phyloP scores from a whole-genome alignment of 53 echinoderm and acorn worm species.

The Arbacia lixula region DNA sequence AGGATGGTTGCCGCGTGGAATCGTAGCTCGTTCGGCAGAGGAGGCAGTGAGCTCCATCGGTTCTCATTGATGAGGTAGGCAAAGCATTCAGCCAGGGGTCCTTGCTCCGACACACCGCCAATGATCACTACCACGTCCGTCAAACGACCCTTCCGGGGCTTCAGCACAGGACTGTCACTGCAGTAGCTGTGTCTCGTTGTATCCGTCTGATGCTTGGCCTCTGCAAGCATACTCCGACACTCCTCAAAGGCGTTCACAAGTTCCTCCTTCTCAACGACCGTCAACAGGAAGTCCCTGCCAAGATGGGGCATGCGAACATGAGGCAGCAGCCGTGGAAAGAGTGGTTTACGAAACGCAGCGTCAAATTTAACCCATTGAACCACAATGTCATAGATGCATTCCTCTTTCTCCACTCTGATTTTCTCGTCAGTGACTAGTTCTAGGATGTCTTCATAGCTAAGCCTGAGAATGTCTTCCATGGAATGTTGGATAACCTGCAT shows the following conservation, averaged over 20 bases:
- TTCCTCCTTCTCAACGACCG: slow-evolving; percentile 88
- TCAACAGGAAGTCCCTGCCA: slow-evolving; percentile 80
- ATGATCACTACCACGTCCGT: slow-evolving; percentile 97
- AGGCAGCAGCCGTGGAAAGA: slow-evolving; percentile 75
- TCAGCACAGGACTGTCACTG: slow-evolving; percentile 97
- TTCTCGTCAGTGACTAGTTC: slow-evolving; percentile 94
- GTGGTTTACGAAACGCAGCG: slow-evolving; percentile 56
- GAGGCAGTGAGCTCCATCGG: slow-evolving; percentile 90
- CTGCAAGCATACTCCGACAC: slow-evolving; percentile 76
- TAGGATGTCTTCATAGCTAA: slow-evolving; percentile 77
- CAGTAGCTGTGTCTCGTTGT: slow-evolving; percentile 95
- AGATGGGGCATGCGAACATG: slow-evolving; percentile 93
- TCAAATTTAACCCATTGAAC: slow-evolving; percentile 87
- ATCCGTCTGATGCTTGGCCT: slow-evolving; percentile 94
- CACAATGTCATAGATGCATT: slow-evolving; percentile 91
- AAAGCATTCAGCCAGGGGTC: slow-evolving; percentile 87
- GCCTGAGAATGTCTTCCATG: slow-evolving; percentile 89
- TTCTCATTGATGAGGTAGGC: slow-evolving; percentile 95
- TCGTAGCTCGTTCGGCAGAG: slow-evolving; percentile 86
- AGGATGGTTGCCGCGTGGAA: slow-evolving; percentile 93
- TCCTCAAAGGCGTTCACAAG: slow-evolving; percentile 79
- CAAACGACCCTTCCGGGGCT: slow-evolving; percentile 92
- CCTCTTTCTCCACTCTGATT: slow-evolving; percentile 95
- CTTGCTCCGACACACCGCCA: slow-evolving; percentile 90
- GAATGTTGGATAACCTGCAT: slow-evolving; percentile 93